Evolutionary conservation across 2,113 vertebrate species (phyloP), one percentile per base, ranked within the genome.

Genomic region (Campylomormyrus numenius): DNA sequence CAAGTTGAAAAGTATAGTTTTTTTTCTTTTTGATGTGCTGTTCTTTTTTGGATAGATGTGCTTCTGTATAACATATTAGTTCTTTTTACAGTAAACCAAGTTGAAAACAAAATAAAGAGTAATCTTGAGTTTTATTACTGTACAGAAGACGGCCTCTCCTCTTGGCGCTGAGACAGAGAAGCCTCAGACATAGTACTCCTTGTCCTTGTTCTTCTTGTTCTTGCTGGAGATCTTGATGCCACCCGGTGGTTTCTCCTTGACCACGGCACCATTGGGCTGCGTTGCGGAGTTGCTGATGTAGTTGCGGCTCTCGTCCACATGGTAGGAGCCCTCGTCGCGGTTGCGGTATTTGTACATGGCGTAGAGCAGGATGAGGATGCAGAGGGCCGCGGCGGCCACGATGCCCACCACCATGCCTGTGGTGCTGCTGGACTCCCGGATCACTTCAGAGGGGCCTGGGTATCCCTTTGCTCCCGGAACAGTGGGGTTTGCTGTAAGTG

Each of bases 121-220:
- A 96, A 52, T 91, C 91, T 90, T 74, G 91, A 92, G 90, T 91
- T 87, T 91, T 89, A 92, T 91, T 91, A 92, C 91, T 93, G 90
- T 93, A 92, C 93, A 93, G 90, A 92, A 87, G 90, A 89, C 49
- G 87, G 89, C 83, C 58, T 24, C 49, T 52, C 3, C 21, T 42
- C 42, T 46, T 4, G 10, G 80, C 21, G 86, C 17, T 21, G 87
- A 66, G 56, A 19, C 21, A 21, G 39, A 5, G n/a, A 31, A 4
- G 31, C 85, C 97, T 99, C 98, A 99, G 97, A 99, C 99, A 91
- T 99, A 99, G 95, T 99, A 99, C 96, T 99, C 99, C 95, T 99
- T 99, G 96, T 99, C 99, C 96, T 99, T 99, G 96, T 99, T 99
- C 95, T 99, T 99, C 97, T 99, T 99, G 95, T 97, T 98, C 96